Evolutionary conservation across 2,113 vertebrate species (phyloP).

Genomic region (Cyanocitta stelleri): DNA sequence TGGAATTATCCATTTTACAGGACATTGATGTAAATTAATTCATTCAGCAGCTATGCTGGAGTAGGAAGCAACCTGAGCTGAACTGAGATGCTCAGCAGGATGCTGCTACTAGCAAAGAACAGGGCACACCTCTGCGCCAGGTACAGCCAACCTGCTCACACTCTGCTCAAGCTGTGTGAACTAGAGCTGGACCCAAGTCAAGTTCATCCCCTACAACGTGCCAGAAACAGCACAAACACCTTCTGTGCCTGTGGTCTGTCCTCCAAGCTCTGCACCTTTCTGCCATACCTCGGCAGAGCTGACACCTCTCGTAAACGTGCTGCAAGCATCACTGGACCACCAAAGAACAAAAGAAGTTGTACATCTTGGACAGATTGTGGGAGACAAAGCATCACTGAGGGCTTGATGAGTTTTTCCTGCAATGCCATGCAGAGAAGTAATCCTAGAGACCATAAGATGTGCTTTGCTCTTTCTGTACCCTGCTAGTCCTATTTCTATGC

Average conservation of each 20-base stretch:
- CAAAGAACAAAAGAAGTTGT: no score
- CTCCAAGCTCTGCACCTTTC: not conserved
- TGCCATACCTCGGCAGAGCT: not conserved
- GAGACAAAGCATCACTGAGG: not conserved
- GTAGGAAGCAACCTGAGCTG: constrained; percentile 5
- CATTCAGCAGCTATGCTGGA: not conserved
- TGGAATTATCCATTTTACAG: not conserved
- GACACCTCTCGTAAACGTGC: not conserved
- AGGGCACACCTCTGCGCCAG: not conserved
- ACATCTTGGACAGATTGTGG: not conserved
- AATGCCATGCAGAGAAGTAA: not conserved
- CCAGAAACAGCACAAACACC: not conserved
- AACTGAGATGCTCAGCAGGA: not conserved
- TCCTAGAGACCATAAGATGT: not conserved
- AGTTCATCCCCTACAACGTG: not conserved
- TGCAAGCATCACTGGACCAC: not conserved
- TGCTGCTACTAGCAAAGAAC: not conserved
- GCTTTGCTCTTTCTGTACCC: not conserved
- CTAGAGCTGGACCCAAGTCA: not conserved
- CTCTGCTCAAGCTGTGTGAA: not conserved
- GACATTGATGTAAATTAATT: constrained; percentile 14
- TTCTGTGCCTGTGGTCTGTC: not conserved
- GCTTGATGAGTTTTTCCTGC: not conserved
- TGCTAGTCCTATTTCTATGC: not conserved
- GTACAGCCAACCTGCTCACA: not conserved